These are phyloP conservation scores for Spermophilus dauricus DNA, from an alignment of 2,113 vertebrate species.

Conservation along the genomic window DNA sequence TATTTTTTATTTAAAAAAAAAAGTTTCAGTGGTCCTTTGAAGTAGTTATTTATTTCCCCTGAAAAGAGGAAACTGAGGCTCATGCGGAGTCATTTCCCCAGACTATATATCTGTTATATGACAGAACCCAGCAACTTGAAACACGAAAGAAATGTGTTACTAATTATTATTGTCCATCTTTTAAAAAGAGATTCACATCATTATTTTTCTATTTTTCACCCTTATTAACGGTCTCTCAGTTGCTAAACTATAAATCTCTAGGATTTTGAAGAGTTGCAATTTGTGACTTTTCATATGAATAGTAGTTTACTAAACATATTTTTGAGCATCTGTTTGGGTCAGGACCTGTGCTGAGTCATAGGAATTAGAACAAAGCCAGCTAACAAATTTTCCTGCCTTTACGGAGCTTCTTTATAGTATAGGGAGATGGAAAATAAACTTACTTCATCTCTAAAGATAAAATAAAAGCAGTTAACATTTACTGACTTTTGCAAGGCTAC, in stretches of 20 bases:
- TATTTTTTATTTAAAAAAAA: background rate
- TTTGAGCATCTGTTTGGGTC: background rate
- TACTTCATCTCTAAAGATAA: conserved; percentile 4
- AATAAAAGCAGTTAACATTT: conserved; percentile 13
- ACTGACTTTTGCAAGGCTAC: background rate
- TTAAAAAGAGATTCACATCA: background rate
- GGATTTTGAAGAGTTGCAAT: background rate
- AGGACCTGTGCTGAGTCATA: background rate
- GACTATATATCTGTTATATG: background rate
- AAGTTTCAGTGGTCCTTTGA: conserved; percentile 31
- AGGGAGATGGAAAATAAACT: background rate
- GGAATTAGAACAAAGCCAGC: conserved; percentile 13
- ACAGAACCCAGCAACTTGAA: conserved; percentile 20
- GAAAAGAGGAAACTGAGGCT: conserved; percentile 42
- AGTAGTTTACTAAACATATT: conserved; percentile 13
- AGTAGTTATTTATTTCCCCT: conserved; percentile 1
- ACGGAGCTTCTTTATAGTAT: background rate
- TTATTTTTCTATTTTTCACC: background rate
- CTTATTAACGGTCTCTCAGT: background rate
- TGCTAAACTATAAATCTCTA: background rate
- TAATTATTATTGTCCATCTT: background rate
- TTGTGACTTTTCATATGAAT: background rate
- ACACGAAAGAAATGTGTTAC: background rate
- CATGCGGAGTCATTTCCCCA: background rate
- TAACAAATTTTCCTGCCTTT: background rate